These are phyloP conservation scores for Anguilla pacifica DNA, from an alignment of 2,797 vertebrate species.

Conservation along the genomic window DNA sequence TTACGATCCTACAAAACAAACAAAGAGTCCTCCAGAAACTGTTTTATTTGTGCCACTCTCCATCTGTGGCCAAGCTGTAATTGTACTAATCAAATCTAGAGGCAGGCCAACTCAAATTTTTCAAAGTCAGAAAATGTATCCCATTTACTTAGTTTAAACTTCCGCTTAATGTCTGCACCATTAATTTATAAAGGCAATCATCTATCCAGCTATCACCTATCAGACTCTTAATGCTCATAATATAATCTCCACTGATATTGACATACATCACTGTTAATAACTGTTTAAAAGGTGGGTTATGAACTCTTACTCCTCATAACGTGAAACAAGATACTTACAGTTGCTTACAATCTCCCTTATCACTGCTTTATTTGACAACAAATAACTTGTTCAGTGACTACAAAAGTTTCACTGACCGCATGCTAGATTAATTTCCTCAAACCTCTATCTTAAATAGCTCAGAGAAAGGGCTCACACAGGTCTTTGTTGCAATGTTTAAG, in stretches of 20 bases:
- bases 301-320: not conserved
- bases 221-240: not conserved
- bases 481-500: not conserved
- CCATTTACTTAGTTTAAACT: not conserved
- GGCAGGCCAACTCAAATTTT: not conserved
- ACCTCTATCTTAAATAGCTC: not conserved
- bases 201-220: not conserved
- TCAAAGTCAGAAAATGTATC: not conserved
- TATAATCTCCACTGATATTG: not conserved
- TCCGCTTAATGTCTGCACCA: not conserved
- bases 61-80: not conserved
- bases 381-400: not conserved
- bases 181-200: not conserved
- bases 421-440: not conserved
- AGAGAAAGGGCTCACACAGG: not conserved
- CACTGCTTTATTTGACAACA: slow-evolving; percentile 5
- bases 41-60: not conserved
- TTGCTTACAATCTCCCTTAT: not conserved
- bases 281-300: not conserved
- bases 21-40: not conserved
- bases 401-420: not conserved
- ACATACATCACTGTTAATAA: not conserved
- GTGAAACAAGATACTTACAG: not conserved
- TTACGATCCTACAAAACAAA: not conserved
- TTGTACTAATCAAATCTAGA: slow-evolving; percentile 1